These are phyloP conservation scores for Venusia cambrica DNA, from an alignment of 2,888 invertebrate genomes.

Conservation along the genomic window DNA sequence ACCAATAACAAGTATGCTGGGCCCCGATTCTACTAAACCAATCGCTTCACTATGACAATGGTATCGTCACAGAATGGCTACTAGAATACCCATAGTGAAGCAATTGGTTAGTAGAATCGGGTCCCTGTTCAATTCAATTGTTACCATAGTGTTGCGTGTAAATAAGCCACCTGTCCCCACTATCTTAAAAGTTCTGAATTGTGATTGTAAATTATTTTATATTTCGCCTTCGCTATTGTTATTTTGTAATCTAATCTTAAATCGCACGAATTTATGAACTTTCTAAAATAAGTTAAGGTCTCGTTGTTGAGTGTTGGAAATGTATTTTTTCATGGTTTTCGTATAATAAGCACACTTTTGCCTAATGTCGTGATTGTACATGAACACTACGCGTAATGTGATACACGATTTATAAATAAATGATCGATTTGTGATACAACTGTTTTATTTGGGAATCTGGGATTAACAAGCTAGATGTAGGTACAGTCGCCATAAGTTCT, in stretches of 20 bases:
- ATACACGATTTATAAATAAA: constrained; percentile 78
- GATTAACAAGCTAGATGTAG: too few relatives aligned
- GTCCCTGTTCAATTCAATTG: neutral
- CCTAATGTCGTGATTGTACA: constrained; percentile 71
- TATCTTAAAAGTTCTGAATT: constrained; percentile 39
- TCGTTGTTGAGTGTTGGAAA: constrained; percentile 30
- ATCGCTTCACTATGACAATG: too few relatives aligned
- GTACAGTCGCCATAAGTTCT: too few relatives aligned
- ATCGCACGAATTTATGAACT: constrained; percentile 75
- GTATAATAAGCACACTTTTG: constrained; percentile 65
- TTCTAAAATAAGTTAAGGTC: constrained; percentile 48
- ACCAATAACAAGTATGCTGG: too few relatives aligned
- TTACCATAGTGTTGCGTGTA: too few relatives aligned
- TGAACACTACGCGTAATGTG: constrained; percentile 76
- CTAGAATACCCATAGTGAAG: too few relatives aligned
- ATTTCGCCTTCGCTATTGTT: constrained; percentile 56
- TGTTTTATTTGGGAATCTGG: constrained; percentile 43
- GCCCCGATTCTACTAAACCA: too few relatives aligned
- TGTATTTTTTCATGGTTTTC: constrained; percentile 34
- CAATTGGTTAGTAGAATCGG: too few relatives aligned
- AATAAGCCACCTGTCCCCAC: constrained; percentile 1
- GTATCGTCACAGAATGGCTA: too few relatives aligned
- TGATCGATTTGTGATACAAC: constrained; percentile 54
- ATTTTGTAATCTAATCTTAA: constrained; percentile 59
- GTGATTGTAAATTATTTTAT: constrained; percentile 53